These are phyloP conservation scores for Neotoxoptera formosana DNA, from an alignment of 1,140 invertebrate genomes.

Conservation along the genomic window DNA sequence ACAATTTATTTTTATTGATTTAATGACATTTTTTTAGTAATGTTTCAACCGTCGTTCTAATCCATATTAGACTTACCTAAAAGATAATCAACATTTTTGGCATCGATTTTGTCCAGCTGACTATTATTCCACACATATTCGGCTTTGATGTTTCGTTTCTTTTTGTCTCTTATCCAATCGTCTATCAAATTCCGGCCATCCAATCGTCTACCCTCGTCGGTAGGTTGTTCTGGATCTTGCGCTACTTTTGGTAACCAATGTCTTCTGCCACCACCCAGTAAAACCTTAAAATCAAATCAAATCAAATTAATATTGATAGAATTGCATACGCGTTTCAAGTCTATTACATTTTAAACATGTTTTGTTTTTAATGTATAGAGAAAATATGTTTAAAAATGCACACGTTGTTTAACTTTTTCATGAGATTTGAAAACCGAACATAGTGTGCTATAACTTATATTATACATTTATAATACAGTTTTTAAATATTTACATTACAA, in stretches of 20 bases:
- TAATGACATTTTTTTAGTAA: too few relatives aligned
- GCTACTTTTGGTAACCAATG: constrained; percentile 74
- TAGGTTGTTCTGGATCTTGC: constrained; percentile 66
- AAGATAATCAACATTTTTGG: constrained; percentile 73
- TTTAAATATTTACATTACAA: neutral
- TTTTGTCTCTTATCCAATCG: constrained; percentile 74
- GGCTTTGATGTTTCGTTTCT: constrained; percentile 66
- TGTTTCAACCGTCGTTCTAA: neutral
- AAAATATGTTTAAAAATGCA: neutral
- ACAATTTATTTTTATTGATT: neutral
- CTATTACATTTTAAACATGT: neutral
- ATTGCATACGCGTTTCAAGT: neutral
- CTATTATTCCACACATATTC: constrained; percentile 73
- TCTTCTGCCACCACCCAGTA: constrained; percentile 77
- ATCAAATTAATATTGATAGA: neutral
- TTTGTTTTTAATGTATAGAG: neutral
- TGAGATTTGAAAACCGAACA: neutral
- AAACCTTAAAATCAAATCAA: constrained; percentile 66
- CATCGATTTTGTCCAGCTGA: constrained; percentile 70
- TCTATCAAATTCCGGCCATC: constrained; percentile 77
- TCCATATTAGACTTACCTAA: constrained; percentile 67
- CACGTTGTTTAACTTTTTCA: neutral
- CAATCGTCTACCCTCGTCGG: constrained; percentile 69
- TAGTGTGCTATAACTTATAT: neutral
- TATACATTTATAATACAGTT: neutral